Conservation (phyloP, 30 jellyfish, hydroid and myxozoan genomes). For the Aurelia aurita region DNA sequence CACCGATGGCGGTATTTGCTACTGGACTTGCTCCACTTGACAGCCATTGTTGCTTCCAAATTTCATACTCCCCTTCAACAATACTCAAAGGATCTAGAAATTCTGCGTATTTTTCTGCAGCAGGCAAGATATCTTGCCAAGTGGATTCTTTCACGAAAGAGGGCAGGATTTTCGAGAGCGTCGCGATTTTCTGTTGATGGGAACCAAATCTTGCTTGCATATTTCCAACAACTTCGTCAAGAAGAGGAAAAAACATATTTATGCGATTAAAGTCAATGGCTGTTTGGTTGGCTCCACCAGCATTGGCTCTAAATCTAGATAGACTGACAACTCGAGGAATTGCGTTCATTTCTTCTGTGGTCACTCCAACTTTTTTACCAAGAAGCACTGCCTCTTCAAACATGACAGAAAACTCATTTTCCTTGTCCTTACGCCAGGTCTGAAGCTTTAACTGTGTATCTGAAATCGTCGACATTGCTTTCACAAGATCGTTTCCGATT, state of each 20-base stretch:
- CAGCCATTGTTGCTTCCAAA: slow-evolving; percentile 29
- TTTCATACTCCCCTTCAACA: slow-evolving; percentile 16
- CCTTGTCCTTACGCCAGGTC: slow-evolving; percentile 3
- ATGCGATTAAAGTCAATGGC: slow-evolving; percentile 5
- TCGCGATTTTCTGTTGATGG: slow-evolving; percentile 23
- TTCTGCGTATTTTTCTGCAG: no score
- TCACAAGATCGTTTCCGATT: slow-evolving; percentile 10
- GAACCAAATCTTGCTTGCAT: slow-evolving; percentile 28
- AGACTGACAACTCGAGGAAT: not conserved
- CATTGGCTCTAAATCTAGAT: not conserved
- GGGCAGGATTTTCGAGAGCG: no score
- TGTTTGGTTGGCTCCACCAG: slow-evolving; percentile 2
- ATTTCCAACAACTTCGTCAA: slow-evolving; percentile 14
- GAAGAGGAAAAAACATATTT: slow-evolving; percentile 5
- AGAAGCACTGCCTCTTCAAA: slow-evolving; percentile 6
- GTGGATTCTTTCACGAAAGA: no score
- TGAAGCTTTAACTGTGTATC: not conserved
- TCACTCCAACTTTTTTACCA: not conserved
- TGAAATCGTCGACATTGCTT: slow-evolving; percentile 5
- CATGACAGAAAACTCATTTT: not conserved
- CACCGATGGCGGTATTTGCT: slow-evolving; percentile 13
- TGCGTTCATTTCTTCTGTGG: not conserved
- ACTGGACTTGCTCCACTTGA: slow-evolving; percentile 10
- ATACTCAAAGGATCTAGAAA: no score
- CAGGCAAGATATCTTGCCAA: no score